Evolutionary conservation across 2,797 vertebrate species (phyloP), one percentile per base, ranked within the genome.

Genomic region (Enteromius paludinosus): DNA sequence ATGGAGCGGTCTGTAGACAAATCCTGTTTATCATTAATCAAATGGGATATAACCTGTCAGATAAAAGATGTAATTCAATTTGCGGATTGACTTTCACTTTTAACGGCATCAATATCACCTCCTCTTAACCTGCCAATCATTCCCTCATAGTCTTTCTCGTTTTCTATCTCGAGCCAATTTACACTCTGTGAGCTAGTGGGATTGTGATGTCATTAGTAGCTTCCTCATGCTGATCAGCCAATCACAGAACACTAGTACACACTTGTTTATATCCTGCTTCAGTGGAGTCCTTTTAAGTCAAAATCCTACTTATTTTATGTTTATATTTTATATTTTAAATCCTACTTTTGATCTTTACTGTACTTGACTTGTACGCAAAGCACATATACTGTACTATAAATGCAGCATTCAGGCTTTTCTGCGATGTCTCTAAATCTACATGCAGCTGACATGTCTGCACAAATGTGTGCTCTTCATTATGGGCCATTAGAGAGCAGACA

Each of bases 31-130:
- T 76, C 65, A 41, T 65, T 81, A 65, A 81, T 85, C 79, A 83
- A 75, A 79, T 15, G 68, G 76, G 76, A 79, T 74, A 79, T 68
- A 52, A 45, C 43, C 71, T 83, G 70, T 69, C 79, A 83, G 80
- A 84, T 79, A 61, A 76, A 73, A 83, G 74, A 83, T 79, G 77
- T 83, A 78, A 84, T 84, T 79, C 70, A 77, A 70, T 85, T 84
- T 85, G 78, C 28, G 18, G 52, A 84, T 84, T 78, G 78, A 88
- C 83, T 87, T 72, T 47, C 18, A 18, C 69, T 76, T 79, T 85
- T 85, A 66, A 76, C 61, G 20, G 20, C 76, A 69, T 77, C 72
- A 18, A 87, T 79, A 82, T 77, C 82, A 72, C 20, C 81, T 70
- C 38, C 81, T 77, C 81, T 83, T 77, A 62, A 64, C 69, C 47